Conservation (phyloP, 2,888 invertebrate genomes). For the Cosmopolites sordidus region DNA sequence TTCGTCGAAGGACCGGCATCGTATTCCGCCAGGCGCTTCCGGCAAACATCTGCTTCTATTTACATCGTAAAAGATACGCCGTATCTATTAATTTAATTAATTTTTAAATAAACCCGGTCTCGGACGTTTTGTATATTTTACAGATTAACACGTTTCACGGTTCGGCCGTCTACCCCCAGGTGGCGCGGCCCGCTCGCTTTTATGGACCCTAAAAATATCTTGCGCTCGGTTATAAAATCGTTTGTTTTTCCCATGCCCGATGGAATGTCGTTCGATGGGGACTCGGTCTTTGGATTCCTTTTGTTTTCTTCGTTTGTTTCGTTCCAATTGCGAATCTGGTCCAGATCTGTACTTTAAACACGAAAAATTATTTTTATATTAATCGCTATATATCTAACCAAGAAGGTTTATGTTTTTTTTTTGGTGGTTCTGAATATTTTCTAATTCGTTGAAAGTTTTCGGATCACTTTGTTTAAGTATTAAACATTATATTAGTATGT, state of each 20-base stretch:
- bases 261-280: constrained; percentile 1
- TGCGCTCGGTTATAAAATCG: constrained; percentile 22
- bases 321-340: too few species aligned
- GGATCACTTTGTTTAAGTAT: too few species aligned
- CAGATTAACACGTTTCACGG: constrained; percentile 27
- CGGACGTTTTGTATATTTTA: constrained; percentile 25
- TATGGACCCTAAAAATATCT: constrained; percentile 26
- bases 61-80: constrained; percentile 5
- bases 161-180: constrained; percentile 13
- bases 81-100: constrained; percentile 31
- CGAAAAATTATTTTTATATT: too few species aligned
- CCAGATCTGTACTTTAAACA: too few species aligned
- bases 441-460: too few species aligned
- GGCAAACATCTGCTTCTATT: neutral
- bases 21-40: too few species aligned
- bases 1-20: neutral
- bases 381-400: too few species aligned
- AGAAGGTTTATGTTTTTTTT: too few species aligned
- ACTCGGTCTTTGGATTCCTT: neutral
- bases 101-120: constrained; percentile 30
- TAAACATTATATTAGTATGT: too few species aligned
- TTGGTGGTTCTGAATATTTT: too few species aligned
- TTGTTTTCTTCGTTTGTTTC: too few species aligned
- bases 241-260: constrained; percentile 25
- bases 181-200: constrained; percentile 16